These are phyloP conservation scores for Peromyscus leucopus DNA, from an alignment of 2,113 vertebrate genomes.

Conservation along the genomic window DNA sequence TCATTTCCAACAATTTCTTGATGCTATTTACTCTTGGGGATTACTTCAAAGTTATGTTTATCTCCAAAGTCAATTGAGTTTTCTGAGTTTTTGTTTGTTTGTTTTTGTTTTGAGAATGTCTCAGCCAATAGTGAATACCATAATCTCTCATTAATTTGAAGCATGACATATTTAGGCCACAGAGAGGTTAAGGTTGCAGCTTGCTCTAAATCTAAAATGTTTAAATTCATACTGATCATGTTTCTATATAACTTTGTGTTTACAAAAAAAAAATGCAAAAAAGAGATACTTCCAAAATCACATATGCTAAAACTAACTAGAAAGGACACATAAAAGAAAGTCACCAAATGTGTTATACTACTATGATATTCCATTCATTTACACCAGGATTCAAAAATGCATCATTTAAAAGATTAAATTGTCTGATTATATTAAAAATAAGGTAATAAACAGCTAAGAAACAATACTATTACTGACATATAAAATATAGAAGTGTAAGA, in stretches of 20 bases:
- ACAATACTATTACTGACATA: not conserved
- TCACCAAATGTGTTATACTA: not conserved
- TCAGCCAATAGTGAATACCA: not conserved
- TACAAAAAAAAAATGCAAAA: not conserved
- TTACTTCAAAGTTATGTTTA: not conserved
- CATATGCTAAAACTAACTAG: conserved; percentile 26
- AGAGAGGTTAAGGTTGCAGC: not conserved
- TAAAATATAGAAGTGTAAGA: conserved; percentile 30
- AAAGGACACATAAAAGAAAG: not conserved
- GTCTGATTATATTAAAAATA: conserved; percentile 32
- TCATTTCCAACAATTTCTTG: not conserved
- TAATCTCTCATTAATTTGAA: conserved; percentile 16
- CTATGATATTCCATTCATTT: not conserved
- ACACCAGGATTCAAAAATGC: not conserved
- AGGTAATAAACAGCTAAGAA: not conserved
- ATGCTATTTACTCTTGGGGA: not conserved
- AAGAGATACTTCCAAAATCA: not conserved
- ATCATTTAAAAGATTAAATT: not conserved
- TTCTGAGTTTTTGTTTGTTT: not conserved
- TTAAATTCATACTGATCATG: conserved; percentile 22
- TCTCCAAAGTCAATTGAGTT: not conserved
- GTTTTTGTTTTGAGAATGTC: conserved; percentile 30
- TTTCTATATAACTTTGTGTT: not conserved
- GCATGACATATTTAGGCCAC: conserved; percentile 29
- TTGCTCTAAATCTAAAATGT: conserved; percentile 19